Evolutionary conservation across 2,888 invertebrate species (phyloP).

Genomic region (Tachina grossa): DNA sequence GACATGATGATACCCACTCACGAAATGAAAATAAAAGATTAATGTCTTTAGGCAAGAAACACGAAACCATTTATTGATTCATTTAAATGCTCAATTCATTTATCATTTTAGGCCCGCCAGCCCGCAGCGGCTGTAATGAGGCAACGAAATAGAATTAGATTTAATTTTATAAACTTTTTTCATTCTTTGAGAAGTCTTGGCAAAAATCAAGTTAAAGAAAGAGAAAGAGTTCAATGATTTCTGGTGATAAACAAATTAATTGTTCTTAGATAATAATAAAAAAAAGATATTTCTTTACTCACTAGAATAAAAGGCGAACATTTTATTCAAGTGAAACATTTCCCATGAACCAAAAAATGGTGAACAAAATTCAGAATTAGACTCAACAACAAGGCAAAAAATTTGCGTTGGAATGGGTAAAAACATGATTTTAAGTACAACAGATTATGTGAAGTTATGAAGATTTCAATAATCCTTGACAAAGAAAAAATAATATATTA

Average conservation of each 20-base stretch:
- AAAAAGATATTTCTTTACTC: neutral
- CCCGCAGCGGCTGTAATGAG: neutral
- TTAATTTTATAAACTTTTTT: constrained; percentile 12
- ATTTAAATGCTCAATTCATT: constrained; percentile 27
- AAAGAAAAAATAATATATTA: too few relatives aligned
- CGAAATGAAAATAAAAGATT: neutral
- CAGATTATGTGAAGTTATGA: too few relatives aligned
- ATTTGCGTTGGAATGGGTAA: too few relatives aligned
- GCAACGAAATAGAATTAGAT: neutral
- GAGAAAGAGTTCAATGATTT: constrained; percentile 18
- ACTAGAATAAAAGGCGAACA: too few relatives aligned
- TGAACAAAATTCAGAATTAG: too few relatives aligned
- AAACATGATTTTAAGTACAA: too few relatives aligned
- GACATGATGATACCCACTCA: constrained; percentile 17
- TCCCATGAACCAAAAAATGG: too few relatives aligned
- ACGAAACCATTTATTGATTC: neutral
- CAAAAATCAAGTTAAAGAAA: neutral
- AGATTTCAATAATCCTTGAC: too few relatives aligned
- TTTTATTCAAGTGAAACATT: too few relatives aligned
- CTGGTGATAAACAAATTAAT: neutral
- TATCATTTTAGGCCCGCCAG: constrained; percentile 13
- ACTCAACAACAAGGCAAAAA: too few relatives aligned
- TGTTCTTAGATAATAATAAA: neutral
- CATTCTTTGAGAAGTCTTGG: too few relatives aligned
- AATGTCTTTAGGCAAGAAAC: constrained; percentile 4